These are phyloP conservation scores for Onychomys leucogaster DNA, from an alignment of 2,797 vertebrate genomes.

Conservation along the genomic window DNA sequence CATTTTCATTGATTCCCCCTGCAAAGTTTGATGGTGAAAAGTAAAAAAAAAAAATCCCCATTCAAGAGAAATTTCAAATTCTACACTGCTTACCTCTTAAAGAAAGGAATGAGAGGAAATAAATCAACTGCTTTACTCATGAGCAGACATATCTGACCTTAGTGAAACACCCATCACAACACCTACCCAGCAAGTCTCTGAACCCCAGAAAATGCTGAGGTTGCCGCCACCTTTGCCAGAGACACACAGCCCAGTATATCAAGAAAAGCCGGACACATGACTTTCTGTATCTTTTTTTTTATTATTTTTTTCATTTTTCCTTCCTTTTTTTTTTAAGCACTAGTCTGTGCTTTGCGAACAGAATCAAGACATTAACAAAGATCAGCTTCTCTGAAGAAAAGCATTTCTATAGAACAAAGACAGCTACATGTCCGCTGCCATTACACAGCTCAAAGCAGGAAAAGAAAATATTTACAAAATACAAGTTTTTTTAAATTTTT, in stretches of 20 bases:
- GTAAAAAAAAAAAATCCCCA: not conserved
- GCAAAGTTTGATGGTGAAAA: not conserved
- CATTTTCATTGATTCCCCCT: not conserved
- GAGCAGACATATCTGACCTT: not conserved
- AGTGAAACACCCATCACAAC: not conserved
- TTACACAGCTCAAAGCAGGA: constrained; percentile 93
- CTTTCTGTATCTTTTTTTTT: constrained; percentile 85
- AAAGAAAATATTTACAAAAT: constrained; percentile 95
- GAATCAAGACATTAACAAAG: constrained; percentile 93
- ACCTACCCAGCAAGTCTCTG: not conserved
- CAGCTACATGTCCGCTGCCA: constrained; percentile 89
- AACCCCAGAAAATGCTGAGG: not conserved
- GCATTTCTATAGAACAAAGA: constrained; percentile 93
- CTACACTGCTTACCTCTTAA: not conserved
- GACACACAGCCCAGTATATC: not conserved
- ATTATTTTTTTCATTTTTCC: constrained; percentile 89
- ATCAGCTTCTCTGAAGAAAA: constrained; percentile 93
- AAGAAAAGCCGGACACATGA: constrained; percentile 59
- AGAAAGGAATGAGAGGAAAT: not conserved
- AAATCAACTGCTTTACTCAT: not conserved
- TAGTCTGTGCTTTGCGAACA: constrained; percentile 90
- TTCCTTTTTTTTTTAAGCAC: constrained; percentile 90
- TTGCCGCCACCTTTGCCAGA: not conserved
- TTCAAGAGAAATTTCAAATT: not conserved
- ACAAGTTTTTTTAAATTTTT: constrained; percentile 86